Evolutionary conservation across 2,797 vertebrate genomes (phyloP), one percentile per base, ranked within the genome.

Genomic region (Acipenser transmontanus): DNA sequence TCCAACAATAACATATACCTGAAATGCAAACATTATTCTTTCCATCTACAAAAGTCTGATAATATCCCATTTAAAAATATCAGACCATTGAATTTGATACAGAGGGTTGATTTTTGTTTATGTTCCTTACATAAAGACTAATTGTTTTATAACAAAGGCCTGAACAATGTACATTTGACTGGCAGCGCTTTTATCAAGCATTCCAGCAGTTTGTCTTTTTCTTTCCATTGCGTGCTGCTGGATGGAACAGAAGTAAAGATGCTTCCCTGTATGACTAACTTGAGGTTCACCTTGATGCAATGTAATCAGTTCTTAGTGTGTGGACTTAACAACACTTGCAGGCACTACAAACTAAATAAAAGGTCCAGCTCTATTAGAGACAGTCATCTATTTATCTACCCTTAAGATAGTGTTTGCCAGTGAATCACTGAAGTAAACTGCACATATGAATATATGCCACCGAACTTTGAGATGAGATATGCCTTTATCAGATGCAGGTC

Each of bases 401-500:
- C 73, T 71, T 69, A 82, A 80, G 74, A 66, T 47, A 62, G 68
- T 68, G 72, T 76, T 77, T 74, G 74, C 81, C 63, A 70, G 75
- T 78, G 81, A 81, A 79, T 69, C 71, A 72, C 69, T 62, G 77
- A 76, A 86, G 82, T 81, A 86, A 87, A 87, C 80, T 79, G 76
- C 74, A 64, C 20, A 63, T 54, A 64, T 72, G 69, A 73, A 78
- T 72, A 82, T 84, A 83, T 68, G 82, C 77, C 77, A 81, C 69
- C 86, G 84, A 89, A 86, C 85, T 88, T 87, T 77, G 76, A 82
- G 80, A 77, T 81, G 68, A 71, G 71, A 71, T 78, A 81, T 75
- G 78, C 69, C 78, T 79, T 81, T 76, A 71, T 77, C 73, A 66
- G 65, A 77, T 77, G 63, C 51, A 54, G 9, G 13, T 71, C 69